Conservation (phyloP, 2,888 invertebrate genomes). For the Syritta pipiens region DNA sequence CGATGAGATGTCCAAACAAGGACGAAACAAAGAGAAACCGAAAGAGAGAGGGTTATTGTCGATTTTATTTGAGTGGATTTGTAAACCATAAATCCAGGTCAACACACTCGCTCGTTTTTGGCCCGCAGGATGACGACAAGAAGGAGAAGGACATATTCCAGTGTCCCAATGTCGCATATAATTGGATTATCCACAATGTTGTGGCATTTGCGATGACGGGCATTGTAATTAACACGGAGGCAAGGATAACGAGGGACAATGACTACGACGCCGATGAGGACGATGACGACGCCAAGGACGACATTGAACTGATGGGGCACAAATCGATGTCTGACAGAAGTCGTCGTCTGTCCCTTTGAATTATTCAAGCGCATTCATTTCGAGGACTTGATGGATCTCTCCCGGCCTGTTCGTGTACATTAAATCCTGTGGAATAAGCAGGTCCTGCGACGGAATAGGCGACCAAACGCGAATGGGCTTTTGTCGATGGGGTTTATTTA, state of each 20-base stretch:
- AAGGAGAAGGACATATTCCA: background rate
- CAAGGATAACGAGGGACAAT: constrained; percentile 8
- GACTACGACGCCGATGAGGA: constrained; percentile 23
- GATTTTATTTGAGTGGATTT: constrained; percentile 36
- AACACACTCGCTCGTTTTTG: constrained; percentile 3
- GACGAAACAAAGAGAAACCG: background rate
- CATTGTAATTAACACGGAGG: constrained; percentile 40
- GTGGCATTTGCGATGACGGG: constrained; percentile 51
- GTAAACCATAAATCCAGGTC: constrained; percentile 41
- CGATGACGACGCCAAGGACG: background rate
- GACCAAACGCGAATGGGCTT: no score
- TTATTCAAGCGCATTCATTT: background rate
- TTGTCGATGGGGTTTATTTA: no score
- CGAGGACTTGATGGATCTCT: background rate
- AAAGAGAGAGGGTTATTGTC: constrained; percentile 4
- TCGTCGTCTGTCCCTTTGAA: background rate
- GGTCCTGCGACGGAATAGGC: no score
- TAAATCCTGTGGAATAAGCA: no score
- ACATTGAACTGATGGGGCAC: background rate
- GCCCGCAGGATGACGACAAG: background rate
- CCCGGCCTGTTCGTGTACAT: background rate
- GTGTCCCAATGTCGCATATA: constrained; percentile 36
- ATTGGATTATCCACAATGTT: constrained; percentile 56
- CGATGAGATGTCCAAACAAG: no score
- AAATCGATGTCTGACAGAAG: constrained; percentile 2